Conservation (phyloP, 2,797 vertebrate species). For the Chanos chanos region DNA sequence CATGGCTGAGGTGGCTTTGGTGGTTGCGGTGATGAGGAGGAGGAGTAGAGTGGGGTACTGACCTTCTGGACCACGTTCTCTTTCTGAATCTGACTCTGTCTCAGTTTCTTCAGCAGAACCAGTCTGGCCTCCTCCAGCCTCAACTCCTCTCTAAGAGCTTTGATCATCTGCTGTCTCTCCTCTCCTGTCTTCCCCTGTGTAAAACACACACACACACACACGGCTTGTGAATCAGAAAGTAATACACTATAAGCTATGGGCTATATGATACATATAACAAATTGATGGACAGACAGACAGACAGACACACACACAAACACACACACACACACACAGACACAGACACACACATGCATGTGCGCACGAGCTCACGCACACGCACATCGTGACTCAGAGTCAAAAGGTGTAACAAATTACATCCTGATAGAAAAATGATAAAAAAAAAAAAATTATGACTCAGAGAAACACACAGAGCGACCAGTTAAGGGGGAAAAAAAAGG, state of each 20-base stretch:
- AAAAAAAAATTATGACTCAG: too few relatives aligned
- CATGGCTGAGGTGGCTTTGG: not conserved
- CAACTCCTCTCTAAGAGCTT: conserved; percentile 81
- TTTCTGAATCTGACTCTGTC: conserved; percentile 85
- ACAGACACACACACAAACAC: conserved; percentile 20
- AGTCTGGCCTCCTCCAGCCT: conserved; percentile 81
- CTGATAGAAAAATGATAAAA: too few relatives aligned
- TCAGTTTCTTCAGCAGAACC: conserved; percentile 82
- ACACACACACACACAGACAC: conserved; percentile 5
- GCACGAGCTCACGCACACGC: conserved; percentile 6
- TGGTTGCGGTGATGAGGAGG: conserved; percentile 21
- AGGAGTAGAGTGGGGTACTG: conserved; percentile 5
- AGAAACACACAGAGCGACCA: too few relatives aligned
- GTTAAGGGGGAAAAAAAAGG: too few relatives aligned
- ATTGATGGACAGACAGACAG: not conserved
- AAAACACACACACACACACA: conserved; percentile 9
- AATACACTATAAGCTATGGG: too few relatives aligned
- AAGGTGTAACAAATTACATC: too few relatives aligned
- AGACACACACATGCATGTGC: conserved; percentile 3
- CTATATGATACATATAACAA: too few relatives aligned
- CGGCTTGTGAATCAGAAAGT: too few relatives aligned
- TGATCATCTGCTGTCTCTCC: conserved; percentile 83
- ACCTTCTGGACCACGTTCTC: conserved; percentile 87
- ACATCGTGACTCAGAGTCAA: conserved; percentile 28
- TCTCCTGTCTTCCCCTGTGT: conserved; percentile 77